Evolutionary conservation across 2,888 invertebrate species (phyloP).

Genomic region (Leucoma salicis): DNA sequence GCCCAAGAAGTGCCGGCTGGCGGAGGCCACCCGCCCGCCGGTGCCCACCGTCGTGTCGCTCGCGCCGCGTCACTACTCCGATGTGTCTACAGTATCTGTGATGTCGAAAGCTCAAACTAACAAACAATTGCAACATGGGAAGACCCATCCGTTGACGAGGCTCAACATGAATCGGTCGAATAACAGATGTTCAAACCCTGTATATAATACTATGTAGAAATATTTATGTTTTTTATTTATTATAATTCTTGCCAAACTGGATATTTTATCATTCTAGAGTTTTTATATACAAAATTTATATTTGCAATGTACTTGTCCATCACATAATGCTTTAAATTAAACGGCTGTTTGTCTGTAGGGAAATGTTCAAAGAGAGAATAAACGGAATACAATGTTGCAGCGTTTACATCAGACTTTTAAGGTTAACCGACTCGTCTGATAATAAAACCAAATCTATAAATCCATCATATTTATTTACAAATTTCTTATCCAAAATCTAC

Average conservation of each 20-base stretch:
- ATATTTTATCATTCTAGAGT: conserved; percentile 81
- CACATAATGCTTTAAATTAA: conserved; percentile 67
- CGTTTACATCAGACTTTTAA: conserved; percentile 47
- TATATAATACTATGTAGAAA: conserved; percentile 94
- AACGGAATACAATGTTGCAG: conserved; percentile 79
- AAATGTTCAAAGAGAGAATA: conserved; percentile 73
- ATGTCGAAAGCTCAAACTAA: conserved; percentile 88
- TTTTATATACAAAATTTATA: conserved; percentile 71
- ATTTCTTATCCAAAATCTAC: conserved; percentile 71
- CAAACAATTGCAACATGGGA: conserved; percentile 94
- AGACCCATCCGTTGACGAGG: conserved; percentile 95
- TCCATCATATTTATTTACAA: not conserved
- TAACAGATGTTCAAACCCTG: conserved; percentile 88
- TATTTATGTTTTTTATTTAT: conserved; percentile 78
- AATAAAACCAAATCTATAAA: not conserved
- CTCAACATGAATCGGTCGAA: conserved; percentile 89
- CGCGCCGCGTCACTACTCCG: conserved; percentile 71
- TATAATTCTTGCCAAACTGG: conserved; percentile 82
- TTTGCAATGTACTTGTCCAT: conserved; percentile 80
- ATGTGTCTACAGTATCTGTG: conserved; percentile 76
- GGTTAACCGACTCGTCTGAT: not conserved
- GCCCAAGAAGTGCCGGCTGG: conserved; percentile 32
- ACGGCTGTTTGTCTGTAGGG: conserved; percentile 75
- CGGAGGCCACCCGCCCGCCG: conserved; percentile 56
- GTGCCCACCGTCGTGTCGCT: conserved; percentile 64